phyloP scores from a whole-genome alignment of 2,888 invertebrate genomes.

The Pardosa pseudoannulata region DNA sequence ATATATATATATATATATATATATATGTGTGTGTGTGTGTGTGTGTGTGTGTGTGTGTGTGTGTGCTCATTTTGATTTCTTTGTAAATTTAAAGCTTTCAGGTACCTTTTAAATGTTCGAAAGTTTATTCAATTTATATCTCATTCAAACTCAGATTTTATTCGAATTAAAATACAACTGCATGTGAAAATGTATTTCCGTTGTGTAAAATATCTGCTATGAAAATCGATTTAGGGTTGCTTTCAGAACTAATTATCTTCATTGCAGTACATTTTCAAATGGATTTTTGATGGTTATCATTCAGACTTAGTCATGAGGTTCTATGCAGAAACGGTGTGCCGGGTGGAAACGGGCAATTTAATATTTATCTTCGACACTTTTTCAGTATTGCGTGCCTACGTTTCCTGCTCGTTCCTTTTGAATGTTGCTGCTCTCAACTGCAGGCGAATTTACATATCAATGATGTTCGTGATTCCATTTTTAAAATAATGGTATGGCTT shows the following conservation, averaged over 20 bases:
- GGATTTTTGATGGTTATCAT: not conserved
- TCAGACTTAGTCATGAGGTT: not conserved
- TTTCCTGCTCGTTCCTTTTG: no score
- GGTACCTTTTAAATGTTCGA: no score
- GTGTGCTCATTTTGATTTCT: no score
- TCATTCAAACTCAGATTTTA: no score
- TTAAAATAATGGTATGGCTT: not conserved
- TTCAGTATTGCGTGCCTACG: not conserved
- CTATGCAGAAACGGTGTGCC: not conserved
- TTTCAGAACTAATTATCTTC: not conserved
- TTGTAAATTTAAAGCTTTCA: no score
- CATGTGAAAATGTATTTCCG: no score
- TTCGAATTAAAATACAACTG: no score
- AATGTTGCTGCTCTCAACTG: not conserved
- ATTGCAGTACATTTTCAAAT: not conserved
- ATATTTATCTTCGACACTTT: slow-evolving; percentile 1
- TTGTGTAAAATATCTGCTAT: not conserved
- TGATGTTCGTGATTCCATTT: not conserved
- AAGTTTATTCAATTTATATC: no score
- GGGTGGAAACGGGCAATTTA: not conserved
- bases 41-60: no score
- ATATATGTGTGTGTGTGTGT: not conserved
- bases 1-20: not conserved
- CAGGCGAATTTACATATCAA: not conserved
- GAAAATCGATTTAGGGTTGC: not conserved